Evolutionary conservation across 2,797 vertebrate species (phyloP), one percentile per base, ranked within the genome.

Genomic region (Pogoniulus pusillus): DNA sequence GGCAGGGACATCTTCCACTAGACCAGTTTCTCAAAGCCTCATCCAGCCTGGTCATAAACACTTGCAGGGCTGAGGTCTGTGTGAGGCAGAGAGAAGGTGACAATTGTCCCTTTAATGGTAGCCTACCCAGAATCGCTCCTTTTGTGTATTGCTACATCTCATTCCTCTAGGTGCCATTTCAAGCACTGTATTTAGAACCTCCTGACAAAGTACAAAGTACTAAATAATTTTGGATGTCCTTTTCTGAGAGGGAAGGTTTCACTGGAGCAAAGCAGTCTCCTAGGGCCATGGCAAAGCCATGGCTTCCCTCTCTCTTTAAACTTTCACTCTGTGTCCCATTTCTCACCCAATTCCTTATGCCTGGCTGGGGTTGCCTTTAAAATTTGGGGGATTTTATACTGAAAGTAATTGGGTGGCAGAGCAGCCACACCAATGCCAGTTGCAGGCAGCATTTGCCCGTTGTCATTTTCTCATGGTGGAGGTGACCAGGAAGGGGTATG

Each of bases 91-190:
- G 55, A 57, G 63, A 71, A 80, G 73, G 69, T 30, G 58, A 68
- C 12, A 57, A 53, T 22, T 12, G 64, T 88, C 32, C 60, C 66
- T 63, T 85, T 89, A 87, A 75, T 19, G 32, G 30, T 35, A 87
- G 59, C 58, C 91, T 80, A n/a, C 74, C 62, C 80, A 3, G 9
- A 76, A 62, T 51, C 32, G 74, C 87, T 92, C 58, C 39, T 64
- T 79, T 85, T 91, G 54, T 63, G 30, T 22, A 15, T 69, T 85
- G 58, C 22, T 35, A 39, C 39, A 69, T 73, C 79, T 77, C 87
- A 58, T 87, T 82, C 77, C 77, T 89, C 54, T 35, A 82, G 76
- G 59, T 80, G 74, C 82, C 29, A 55, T 91, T 89, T 83, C 62
- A 87, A 82, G 82, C 35, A 65, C 71, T 5, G 11, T 26, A 70